Evolutionary conservation across 2,888 invertebrate genomes (phyloP).

Genomic region (Cephus sareptanus): DNA sequence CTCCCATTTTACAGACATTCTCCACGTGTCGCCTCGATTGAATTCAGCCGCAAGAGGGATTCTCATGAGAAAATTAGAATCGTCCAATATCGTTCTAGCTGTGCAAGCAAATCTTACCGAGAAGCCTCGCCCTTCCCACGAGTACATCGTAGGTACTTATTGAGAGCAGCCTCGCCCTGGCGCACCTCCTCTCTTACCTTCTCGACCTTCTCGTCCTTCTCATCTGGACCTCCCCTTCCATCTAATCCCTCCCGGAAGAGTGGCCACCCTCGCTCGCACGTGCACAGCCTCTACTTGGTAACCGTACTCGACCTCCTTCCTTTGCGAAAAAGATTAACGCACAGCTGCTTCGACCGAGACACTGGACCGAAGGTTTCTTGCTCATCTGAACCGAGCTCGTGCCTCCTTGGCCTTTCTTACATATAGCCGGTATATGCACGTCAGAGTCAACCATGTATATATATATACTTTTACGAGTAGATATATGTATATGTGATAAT

Average conservation of each 20-base stretch:
- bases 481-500: neutral
- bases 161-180: neutral
- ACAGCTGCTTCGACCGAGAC: slow-evolving; percentile 19
- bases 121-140: neutral
- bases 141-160: neutral
- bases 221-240: neutral
- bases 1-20: no score
- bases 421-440: no score
- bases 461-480: no score
- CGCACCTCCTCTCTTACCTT: slow-evolving; percentile 2
- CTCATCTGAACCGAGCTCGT: no score
- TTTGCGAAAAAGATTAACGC: slow-evolving; percentile 47
- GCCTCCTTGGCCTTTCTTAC: no score
- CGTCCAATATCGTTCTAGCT: no score
- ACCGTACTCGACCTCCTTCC: slow-evolving; percentile 44
- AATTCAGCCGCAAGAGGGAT: no score
- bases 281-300: slow-evolving; percentile 22
- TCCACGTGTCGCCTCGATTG: no score
- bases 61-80: no score
- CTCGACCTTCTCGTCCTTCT: slow-evolving; percentile 24
- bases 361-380: no score
- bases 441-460: no score
- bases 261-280: slow-evolving; percentile 29
- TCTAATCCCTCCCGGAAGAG: slow-evolving; percentile 27
- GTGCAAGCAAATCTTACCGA: no score